phyloP scores from a whole-genome alignment of 2,113 vertebrate genomes.

The Leucopsar rothschildi region DNA sequence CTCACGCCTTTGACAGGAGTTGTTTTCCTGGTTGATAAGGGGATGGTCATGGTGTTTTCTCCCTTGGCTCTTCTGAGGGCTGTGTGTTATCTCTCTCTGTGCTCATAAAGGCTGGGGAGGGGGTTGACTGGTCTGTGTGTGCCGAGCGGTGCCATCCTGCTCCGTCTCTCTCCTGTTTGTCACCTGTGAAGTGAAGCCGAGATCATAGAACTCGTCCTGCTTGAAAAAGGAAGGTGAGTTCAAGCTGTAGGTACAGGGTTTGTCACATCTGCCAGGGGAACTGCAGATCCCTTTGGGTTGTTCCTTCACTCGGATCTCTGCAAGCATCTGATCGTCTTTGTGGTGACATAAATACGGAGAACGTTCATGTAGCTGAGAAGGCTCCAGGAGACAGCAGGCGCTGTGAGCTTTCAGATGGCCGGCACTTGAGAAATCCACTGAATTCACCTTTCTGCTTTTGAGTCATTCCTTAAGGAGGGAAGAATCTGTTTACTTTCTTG shows the following conservation, averaged over 20 bases:
- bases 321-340: not conserved
- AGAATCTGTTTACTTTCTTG: constrained; percentile 10
- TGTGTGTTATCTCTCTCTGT: not conserved
- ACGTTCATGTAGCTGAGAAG: not conserved
- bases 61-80: not conserved
- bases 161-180: rapidly evolving
- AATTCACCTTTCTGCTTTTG: constrained; percentile 25
- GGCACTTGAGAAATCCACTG: not conserved
- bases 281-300: not conserved
- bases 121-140: not conserved
- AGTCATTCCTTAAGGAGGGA: not conserved
- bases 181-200: not conserved
- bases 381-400: not conserved
- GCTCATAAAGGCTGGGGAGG: not conserved
- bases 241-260: not conserved
- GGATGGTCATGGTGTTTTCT: not conserved
- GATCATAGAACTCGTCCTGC: not conserved
- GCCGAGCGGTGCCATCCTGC: rapidly evolving
- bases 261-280: not conserved
- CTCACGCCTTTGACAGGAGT: not conserved
- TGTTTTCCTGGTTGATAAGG: not conserved
- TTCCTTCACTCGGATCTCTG: rapidly evolving
- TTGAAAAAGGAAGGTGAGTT: not conserved
- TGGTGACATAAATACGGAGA: not conserved
- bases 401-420: not conserved